Evolutionary conservation across 2,797 vertebrate genomes (phyloP).

Genomic region (Hyperoplus lanceolatus): DNA sequence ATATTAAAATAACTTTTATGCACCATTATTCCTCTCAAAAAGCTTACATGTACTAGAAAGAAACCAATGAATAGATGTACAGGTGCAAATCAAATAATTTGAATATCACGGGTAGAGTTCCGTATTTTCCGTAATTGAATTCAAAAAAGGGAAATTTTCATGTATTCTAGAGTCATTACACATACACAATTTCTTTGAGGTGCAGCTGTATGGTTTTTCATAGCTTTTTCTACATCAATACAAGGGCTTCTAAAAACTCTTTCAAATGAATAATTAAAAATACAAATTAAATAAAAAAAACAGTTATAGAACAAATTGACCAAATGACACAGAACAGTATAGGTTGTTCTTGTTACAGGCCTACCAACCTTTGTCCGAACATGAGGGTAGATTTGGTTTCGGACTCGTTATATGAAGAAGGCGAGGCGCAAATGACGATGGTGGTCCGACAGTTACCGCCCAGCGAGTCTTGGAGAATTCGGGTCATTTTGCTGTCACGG

Average conservation of each 20-base stretch:
- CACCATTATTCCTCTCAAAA: neutral
- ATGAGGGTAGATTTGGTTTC: slow-evolving; percentile 98
- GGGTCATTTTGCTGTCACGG: slow-evolving; percentile 99
- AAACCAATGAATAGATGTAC: neutral
- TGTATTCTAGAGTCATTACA: no score
- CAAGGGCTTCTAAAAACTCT: neutral
- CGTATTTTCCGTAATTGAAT: no score
- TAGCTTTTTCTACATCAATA: neutral
- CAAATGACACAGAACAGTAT: neutral
- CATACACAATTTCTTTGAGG: no score
- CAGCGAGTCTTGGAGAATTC: slow-evolving; percentile 97
- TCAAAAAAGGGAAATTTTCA: no score
- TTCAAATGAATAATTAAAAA: neutral
- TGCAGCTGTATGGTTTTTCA: no score
- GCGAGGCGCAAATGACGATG: slow-evolving; percentile 97
- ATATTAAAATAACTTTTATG: neutral
- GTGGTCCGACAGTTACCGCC: slow-evolving; percentile 98
- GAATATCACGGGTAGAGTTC: no score
- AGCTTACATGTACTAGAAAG: neutral
- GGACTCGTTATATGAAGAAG: slow-evolving; percentile 94
- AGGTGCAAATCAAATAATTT: no score
- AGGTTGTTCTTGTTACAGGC: neutral
- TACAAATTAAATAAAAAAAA: neutral
- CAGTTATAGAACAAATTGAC: neutral
- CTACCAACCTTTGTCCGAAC: slow-evolving; percentile 94